These are phyloP conservation scores for Myopa tessellatipennis DNA, from an alignment of 2,888 invertebrate species.

Conservation along the genomic window DNA sequence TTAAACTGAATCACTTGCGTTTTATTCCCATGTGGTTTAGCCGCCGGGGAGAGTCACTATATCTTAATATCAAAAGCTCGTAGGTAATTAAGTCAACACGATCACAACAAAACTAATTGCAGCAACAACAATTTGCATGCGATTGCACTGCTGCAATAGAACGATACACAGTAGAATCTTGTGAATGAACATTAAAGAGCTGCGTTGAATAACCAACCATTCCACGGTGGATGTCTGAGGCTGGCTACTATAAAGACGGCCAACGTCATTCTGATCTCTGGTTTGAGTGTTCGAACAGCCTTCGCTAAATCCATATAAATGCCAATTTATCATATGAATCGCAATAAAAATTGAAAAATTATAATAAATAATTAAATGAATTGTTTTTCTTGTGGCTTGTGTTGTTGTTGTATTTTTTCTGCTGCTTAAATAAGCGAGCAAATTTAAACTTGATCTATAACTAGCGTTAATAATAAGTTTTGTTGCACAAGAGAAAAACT, in stretches of 20 bases:
- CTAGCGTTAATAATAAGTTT: conserved; percentile 6
- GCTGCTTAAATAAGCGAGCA: neutral
- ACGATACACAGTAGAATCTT: neutral
- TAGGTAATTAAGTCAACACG: conserved; percentile 23
- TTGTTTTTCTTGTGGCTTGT: neutral
- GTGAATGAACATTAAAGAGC: neutral
- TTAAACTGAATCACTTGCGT: neutral
- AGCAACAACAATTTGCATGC: conserved; percentile 13
- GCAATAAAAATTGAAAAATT: conserved; percentile 16
- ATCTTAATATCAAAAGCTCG: neutral
- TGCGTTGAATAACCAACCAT: neutral
- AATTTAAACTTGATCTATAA: neutral
- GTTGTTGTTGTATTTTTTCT: no score
- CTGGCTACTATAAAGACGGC: neutral
- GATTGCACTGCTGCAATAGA: conserved; percentile 5
- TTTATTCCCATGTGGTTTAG: neutral
- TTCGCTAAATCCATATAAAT: neutral
- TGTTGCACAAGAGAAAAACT: neutral
- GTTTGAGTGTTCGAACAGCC: conserved; percentile 2
- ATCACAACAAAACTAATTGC: conserved; percentile 1
- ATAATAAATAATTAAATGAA: conserved; percentile 17
- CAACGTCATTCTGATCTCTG: conserved; percentile 4
- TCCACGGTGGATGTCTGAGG: neutral
- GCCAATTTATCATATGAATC: neutral
- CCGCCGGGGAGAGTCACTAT: neutral